Evolutionary conservation across 2,888 invertebrate species (phyloP).

Genomic region (Cryptophagus acutangulus): DNA sequence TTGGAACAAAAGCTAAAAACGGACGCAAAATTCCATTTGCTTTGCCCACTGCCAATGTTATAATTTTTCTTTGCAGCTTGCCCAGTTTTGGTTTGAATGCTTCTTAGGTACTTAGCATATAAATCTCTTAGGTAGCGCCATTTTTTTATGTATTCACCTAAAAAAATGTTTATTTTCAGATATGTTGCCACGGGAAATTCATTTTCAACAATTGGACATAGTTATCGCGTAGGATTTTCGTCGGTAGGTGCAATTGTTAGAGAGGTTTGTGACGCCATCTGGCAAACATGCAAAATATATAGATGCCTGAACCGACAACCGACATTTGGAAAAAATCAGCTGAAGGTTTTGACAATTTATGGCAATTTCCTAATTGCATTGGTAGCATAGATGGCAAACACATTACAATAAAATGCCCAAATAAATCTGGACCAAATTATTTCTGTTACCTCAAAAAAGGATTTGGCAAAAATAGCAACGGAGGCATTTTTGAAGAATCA

Average conservation of each 20-base stretch:
- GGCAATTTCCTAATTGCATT: slow-evolving; percentile 23
- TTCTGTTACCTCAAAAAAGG: slow-evolving; percentile 19
- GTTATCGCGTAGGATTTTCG: slow-evolving; percentile 23
- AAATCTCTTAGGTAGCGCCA: slow-evolving; percentile 4
- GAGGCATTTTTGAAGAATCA: slow-evolving; percentile 17
- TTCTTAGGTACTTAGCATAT: slow-evolving; percentile 4
- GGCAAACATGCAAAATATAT: slow-evolving; percentile 13
- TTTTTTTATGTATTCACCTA: slow-evolving; percentile 22
- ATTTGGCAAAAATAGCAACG: slow-evolving; percentile 15
- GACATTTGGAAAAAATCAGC: slow-evolving; percentile 17
- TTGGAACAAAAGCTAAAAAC: slow-evolving; percentile 7
- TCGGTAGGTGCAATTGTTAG: slow-evolving; percentile 21
- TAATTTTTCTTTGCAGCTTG: slow-evolving; percentile 7
- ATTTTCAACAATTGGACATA: slow-evolving; percentile 21
- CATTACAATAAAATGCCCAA: slow-evolving; percentile 22
- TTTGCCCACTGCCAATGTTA: slow-evolving; percentile 11
- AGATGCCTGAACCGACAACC: slow-evolving; percentile 15
- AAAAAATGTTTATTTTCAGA: slow-evolving; percentile 26
- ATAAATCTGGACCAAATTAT: slow-evolving; percentile 20
- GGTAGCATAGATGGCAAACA: slow-evolving; percentile 24
- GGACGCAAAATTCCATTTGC: slow-evolving; percentile 9
- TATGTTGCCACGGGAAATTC: slow-evolving; percentile 24
- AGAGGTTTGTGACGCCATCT: slow-evolving; percentile 22
- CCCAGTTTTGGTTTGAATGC: slow-evolving; percentile 6
- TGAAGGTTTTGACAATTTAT: slow-evolving; percentile 16